Evolutionary conservation across 2,888 invertebrate species (phyloP).

Genomic region (Ectemnius lituratus): DNA sequence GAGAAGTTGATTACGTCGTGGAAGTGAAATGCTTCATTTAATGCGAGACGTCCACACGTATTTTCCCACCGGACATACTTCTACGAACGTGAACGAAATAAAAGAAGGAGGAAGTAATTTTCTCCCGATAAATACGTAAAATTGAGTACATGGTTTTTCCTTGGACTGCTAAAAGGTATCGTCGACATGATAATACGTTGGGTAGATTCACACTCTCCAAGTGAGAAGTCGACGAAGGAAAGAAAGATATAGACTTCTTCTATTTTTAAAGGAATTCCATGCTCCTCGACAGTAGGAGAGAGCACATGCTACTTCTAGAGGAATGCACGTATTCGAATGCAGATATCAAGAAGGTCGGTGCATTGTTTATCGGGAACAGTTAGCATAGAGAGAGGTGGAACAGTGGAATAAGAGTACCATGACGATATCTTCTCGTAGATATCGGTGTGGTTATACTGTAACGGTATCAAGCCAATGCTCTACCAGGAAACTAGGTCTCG

Average conservation of each 20-base stretch:
- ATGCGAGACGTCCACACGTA: conserved; percentile 22
- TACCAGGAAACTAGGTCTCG: neutral
- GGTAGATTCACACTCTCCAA: no score
- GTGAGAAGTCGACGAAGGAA: no score
- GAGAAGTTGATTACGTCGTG: conserved; percentile 33
- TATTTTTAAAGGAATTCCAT: neutral
- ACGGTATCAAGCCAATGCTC: conserved; percentile 2
- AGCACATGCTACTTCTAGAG: no score
- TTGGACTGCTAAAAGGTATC: no score
- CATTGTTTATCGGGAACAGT: no score
- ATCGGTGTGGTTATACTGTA: neutral
- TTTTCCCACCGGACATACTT: neutral
- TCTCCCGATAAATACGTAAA: neutral
- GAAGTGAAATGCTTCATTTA: conserved; percentile 27
- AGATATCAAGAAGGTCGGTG: no score
- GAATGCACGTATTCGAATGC: no score
- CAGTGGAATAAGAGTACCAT: no score
- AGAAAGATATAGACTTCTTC: neutral
- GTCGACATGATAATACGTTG: no score
- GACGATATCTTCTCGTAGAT: neutral
- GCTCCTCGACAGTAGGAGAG: no score
- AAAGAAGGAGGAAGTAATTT: neutral
- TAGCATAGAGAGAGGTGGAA: no score
- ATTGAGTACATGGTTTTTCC: no score
- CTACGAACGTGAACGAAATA: neutral